Evolutionary conservation across 2,797 vertebrate species (phyloP), one percentile per base, ranked within the genome.

Genomic region (Dendrocincla tyrannina): DNA sequence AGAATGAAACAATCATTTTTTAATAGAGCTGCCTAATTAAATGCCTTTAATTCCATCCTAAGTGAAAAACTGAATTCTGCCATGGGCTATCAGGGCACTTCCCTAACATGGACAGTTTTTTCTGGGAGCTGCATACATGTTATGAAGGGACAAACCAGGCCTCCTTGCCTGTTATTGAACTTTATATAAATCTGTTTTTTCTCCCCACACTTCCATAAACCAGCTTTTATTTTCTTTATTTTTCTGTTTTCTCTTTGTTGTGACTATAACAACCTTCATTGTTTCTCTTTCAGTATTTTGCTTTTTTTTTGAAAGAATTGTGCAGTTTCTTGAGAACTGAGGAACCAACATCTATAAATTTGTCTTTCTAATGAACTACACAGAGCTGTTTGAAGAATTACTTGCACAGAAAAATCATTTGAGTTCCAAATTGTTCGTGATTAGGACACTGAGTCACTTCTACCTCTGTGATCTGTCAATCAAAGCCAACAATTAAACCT

Each of bases 41-140:
- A 90, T 89, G 47, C 62, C 32, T 87, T 84, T 35, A 81, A 81
- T 78, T 82, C 63, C 33, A 18, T 10, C 33, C 55, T 84, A 52
- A 88, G 67, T 83, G 42, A n/a, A 76, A 91, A 93, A 78, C 58
- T 73, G 66, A 78, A 55, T 95, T 94, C 42, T 89, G 42, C 73
- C 39, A 18, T 81, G 60, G 50, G 58, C 68, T 75, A 13, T 4
- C 2, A 74, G 16, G 28, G 28, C 17, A 44, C 4, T 72, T 93
- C 25, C 1, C 3, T 58, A 46, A 32, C 27, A 44, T 5, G 17
- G 24, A 52, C 7, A 13, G 13, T 83, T 89, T 87, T 39, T 86
- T 18, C 42, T 64, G 73, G 39, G 62, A 88, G 3, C n/a, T 69
- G 39, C 20, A 47, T 24, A 22, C 0, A 1, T 1, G 0, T 66